A percentile compares a stretch with the other conserved stretches of the same genome.
Evolutionary conservation across 2,113 vertebrate genomes (phyloP).

Genomic region (Cnemophilus loriae): DNA sequence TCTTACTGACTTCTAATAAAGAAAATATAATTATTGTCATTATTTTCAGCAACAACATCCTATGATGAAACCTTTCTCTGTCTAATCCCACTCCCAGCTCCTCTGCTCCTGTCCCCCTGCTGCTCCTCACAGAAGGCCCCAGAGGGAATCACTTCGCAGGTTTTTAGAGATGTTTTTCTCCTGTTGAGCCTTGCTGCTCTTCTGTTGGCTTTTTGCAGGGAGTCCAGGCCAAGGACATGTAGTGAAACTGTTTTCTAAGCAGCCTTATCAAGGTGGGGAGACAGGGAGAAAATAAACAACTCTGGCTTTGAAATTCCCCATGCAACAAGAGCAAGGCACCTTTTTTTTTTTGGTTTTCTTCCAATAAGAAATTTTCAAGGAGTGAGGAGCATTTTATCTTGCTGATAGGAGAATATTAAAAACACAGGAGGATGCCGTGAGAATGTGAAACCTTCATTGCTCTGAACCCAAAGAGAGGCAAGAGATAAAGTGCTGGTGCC

Average conservation of each 20-base stretch:
- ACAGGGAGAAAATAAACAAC: background rate
- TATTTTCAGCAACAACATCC: background rate
- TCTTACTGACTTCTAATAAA: background rate
- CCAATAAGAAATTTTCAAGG: background rate
- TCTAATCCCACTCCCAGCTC: background rate
- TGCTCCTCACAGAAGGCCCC: background rate
- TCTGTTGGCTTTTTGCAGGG: background rate
- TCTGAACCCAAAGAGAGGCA: constrained; percentile 4
- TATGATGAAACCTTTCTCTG: background rate
- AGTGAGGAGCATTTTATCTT: constrained; percentile 39
- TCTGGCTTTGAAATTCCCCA: background rate
- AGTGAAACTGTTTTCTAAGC: background rate
- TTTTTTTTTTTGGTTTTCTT: background rate
- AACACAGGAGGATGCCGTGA: constrained; percentile 25
- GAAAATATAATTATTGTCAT: background rate
- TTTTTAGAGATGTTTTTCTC: background rate
- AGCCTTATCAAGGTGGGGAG: background rate
- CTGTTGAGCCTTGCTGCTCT: background rate
- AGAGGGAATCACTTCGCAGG: background rate
- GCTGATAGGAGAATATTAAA: constrained; percentile 63
- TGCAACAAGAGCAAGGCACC: background rate
- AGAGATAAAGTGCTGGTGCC: constrained; percentile 26
- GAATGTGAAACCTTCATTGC: constrained; percentile 40
- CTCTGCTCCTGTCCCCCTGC: background rate
- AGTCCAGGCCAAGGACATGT: background rate